Conservation (phyloP, 2,888 invertebrate genomes). For the Hesperia comma region DNA sequence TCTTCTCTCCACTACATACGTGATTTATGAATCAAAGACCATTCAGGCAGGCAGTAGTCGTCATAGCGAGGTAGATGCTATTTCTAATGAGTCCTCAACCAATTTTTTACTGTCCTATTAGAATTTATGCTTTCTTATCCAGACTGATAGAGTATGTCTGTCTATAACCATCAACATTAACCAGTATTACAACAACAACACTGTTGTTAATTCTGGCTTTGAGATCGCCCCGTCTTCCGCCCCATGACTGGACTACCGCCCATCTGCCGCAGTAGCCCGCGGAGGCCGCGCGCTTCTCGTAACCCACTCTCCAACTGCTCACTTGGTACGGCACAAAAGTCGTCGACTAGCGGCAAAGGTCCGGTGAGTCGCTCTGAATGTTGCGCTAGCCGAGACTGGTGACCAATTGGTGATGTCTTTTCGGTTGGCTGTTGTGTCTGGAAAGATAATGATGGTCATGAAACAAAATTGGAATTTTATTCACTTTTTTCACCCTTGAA, state of each 20-base stretch:
- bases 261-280: constrained; percentile 92
- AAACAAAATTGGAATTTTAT: too few relatives aligned
- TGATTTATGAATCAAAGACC: too few relatives aligned
- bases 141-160: too few relatives aligned
- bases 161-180: too few relatives aligned
- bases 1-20: too few relatives aligned
- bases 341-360: constrained; percentile 93
- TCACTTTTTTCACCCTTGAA: too few relatives aligned
- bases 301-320: constrained; percentile 86
- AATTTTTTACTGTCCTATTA: too few relatives aligned
- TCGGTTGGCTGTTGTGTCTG: constrained; percentile 54
- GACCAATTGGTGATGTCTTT: constrained; percentile 80
- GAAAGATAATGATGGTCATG: constrained; percentile 9
- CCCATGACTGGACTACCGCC: constrained; percentile 93
- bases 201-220: constrained; percentile 71
- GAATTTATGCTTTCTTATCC: too few relatives aligned
- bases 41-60: too few relatives aligned
- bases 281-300: constrained; percentile 89
- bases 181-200: too few relatives aligned
- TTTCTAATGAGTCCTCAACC: too few relatives aligned
- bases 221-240: constrained; percentile 84
- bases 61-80: too few relatives aligned
- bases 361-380: constrained; percentile 82
- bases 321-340: constrained; percentile 95
- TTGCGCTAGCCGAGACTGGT: constrained; percentile 86